Evolutionary conservation across 2,888 invertebrate species (phyloP), one percentile per base, ranked within the genome.

Genomic region (Andrena praecox): DNA sequence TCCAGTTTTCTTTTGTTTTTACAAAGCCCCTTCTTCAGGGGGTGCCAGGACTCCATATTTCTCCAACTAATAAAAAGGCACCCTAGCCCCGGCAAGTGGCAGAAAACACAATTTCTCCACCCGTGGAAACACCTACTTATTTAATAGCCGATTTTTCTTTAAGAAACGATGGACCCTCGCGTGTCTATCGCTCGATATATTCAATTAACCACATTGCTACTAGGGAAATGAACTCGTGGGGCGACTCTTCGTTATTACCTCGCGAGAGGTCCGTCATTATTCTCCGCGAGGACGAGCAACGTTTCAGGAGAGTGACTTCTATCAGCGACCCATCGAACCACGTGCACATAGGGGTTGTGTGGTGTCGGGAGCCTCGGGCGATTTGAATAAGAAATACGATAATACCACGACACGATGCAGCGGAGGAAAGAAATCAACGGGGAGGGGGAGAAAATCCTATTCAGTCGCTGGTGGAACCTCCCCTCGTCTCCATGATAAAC

Each of bases 311-410:
- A 71, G 48, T 76, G 75, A 64, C 85, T 85, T 63, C 67, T 84
- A 80, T 88, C 80, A 60, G 56, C 77, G 78, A 82, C 78, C 70
- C 82, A 86, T 87, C 87, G 84, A 64, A 76, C 72, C 50, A 27
- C 50, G 27, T 50, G 64, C 42, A 62, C 56, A 63, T 35, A 50
- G 54, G 16, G 7, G 54, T 68, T 69, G 75, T 68, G 76, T 62
- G 24, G 59, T 20, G 48, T 64, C 72, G 66, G 33, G 67, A 70
- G 74, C 60, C n/a, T 66, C 70, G 59, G 27, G 42, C 42, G 42
- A 16, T 77, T 86, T 88, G 85, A 89, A 90, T 90, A 90, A 90
- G 85, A 89, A 82, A 90, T 89, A 83, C 87, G 87, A 77, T 90
- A 89, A 89, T 90, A 56, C 73, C 70, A 59, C 76, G 63, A 73